Evolutionary conservation across 2,888 invertebrate genomes (phyloP).

Genomic region (Chaetogeoica ovagalla): DNA sequence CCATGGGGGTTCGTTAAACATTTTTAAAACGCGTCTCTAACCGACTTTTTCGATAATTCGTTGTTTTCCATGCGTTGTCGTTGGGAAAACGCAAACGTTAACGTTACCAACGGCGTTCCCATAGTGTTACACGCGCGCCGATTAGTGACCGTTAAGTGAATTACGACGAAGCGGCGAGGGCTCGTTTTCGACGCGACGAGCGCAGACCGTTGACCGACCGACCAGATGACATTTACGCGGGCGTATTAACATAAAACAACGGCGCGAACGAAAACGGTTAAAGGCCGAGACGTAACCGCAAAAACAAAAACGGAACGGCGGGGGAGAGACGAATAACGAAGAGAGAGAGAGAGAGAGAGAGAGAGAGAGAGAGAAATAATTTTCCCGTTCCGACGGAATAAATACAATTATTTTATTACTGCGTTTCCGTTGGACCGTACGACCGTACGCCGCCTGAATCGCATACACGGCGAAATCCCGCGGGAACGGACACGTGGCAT

Average conservation of each 20-base stretch:
- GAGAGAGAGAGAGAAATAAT: not conserved
- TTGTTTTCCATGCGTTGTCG: too few relatives aligned
- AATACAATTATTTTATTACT: conserved; percentile 29
- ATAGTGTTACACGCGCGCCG: not conserved
- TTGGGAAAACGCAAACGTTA: too few relatives aligned
- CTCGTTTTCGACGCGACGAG: not conserved
- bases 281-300: not conserved
- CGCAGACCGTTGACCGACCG: too few relatives aligned
- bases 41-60: too few relatives aligned
- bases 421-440: not conserved
- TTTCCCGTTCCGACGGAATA: conserved; percentile 4
- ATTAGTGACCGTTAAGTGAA: not conserved
- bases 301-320: conserved; percentile 6
- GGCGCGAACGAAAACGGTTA: not conserved
- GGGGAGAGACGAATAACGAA: not conserved
- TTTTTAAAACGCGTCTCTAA: too few relatives aligned
- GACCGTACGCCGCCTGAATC: not conserved
- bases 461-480: not conserved
- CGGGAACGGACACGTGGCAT: conserved; percentile 39
- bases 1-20: too few relatives aligned
- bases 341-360: too few relatives aligned
- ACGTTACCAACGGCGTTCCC: too few relatives aligned
- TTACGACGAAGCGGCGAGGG: not conserved
- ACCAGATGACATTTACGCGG: not conserved
- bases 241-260: not conserved